Percentiles rank a stretch among this genome's conserved stretches.
Conservation (phyloP, 2,113 vertebrate species). For the Arizona elegans region DNA sequence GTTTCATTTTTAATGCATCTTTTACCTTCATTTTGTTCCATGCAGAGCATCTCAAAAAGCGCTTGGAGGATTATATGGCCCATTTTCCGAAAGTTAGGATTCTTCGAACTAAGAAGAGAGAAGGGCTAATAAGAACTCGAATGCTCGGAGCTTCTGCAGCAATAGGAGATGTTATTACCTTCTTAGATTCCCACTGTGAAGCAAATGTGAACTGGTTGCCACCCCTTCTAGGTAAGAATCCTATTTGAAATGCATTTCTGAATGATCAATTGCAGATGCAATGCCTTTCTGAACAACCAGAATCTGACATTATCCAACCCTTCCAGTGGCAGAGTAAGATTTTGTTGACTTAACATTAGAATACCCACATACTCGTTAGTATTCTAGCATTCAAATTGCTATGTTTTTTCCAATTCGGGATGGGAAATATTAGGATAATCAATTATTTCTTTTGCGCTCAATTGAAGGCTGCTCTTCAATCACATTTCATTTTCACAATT, state of each 20-base stretch:
- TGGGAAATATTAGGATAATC: not conserved
- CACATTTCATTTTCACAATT: not conserved
- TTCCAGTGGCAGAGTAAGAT: not conserved
- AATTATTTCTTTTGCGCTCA: not conserved
- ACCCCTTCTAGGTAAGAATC: conserved; percentile 82
- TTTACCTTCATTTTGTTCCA: conserved; percentile 4
- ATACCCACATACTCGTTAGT: not conserved
- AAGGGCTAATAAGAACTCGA: conserved; percentile 91
- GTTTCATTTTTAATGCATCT: not conserved
- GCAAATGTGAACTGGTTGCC: conserved; percentile 97
- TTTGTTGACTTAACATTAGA: not conserved
- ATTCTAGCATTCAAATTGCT: not conserved
- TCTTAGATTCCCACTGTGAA: conserved; percentile 96
- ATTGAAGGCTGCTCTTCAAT: not conserved
- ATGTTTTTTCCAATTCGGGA: not conserved
- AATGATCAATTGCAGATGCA: not conserved
- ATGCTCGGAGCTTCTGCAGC: conserved; percentile 87
- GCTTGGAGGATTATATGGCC: conserved; percentile 89
- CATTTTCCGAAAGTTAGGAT: conserved; percentile 87
- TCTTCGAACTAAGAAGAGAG: conserved; percentile 88
- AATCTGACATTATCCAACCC: not conserved
- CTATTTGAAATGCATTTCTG: not conserved
- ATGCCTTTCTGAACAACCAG: not conserved
- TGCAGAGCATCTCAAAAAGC: conserved; percentile 86
- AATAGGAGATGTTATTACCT: conserved; percentile 90